Conservation (phyloP, 1,140 invertebrate species). For the Magallana gigas region DNA sequence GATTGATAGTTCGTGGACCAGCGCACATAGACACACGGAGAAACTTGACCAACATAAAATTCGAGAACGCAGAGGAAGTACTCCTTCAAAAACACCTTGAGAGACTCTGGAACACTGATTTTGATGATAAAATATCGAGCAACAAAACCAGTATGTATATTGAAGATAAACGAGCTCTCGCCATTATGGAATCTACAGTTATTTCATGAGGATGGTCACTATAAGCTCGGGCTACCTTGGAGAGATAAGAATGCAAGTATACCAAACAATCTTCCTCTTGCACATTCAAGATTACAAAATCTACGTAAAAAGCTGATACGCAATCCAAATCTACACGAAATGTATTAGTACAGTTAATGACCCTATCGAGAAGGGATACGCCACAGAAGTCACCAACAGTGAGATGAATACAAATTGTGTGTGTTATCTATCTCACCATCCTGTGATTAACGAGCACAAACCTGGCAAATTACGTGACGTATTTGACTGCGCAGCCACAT, state of each 20-base stretch:
- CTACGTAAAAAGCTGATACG: slow-evolving; percentile 11
- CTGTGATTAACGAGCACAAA: slow-evolving; percentile 56
- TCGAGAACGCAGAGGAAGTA: slow-evolving; percentile 6
- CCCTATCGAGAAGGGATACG: slow-evolving; percentile 51
- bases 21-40: background rate
- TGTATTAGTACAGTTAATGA: slow-evolving; percentile 52
- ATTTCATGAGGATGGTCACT: slow-evolving; percentile 25
- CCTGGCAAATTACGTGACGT: slow-evolving; percentile 57
- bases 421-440: slow-evolving; percentile 62
- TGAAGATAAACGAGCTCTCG: background rate
- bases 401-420: slow-evolving; percentile 40
- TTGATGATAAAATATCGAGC: background rate
- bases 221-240: slow-evolving; percentile 43
- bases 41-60: background rate
- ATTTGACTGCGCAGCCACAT: slow-evolving; percentile 57
- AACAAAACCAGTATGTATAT: background rate
- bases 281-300: slow-evolving; percentile 20
- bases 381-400: slow-evolving; percentile 40
- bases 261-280: slow-evolving; percentile 39
- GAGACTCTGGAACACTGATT: slow-evolving; percentile 3
- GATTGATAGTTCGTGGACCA: background rate
- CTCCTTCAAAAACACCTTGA: background rate
- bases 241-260: slow-evolving; percentile 18
- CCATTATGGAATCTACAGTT: slow-evolving; percentile 24
- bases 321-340: slow-evolving; percentile 48